Evolutionary conservation across 1,140 invertebrate species (phyloP), one percentile per base, ranked within the genome.

Genomic region (Drosophila lacertosa): DNA sequence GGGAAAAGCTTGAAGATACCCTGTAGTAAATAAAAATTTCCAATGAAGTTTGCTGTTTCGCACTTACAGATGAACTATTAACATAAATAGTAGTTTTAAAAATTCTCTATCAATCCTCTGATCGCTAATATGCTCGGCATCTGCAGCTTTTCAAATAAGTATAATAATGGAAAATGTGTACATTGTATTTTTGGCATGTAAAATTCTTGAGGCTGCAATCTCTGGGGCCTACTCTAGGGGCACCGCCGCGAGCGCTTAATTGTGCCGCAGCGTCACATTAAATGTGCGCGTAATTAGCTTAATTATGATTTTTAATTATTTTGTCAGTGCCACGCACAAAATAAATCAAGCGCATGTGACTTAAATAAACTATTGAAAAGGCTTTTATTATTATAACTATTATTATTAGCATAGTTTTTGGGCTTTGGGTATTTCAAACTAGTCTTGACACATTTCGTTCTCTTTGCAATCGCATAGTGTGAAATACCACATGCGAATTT

Each of bases 301-400:
- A 68, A 76, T 76, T 77, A 65, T 64, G 58, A 29, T 64, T 57
- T 68, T 69, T 60, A 69, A 64, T 69, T 74, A 69, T 77, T 64
- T 50, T 65, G 40, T 37, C 48, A 42, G 6, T 33, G 26, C 33
- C 40, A 54, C 35, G 66, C 66, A 70, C 58, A 59, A 48, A 37
- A 37, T 29, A 32, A 24, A 10, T 6, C 29, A 29, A 32, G 29
- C 16, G 54, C 18, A 50, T 71, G 53, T 60, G 26, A 40, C 29
- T 39, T 32, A 7, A 32, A 13, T 20, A 22, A 59, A 57, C 26
- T 39, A 18, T 64, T 45, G 33, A 58, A 53, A 33, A 45, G 26
- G 1, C 20, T 39, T 44, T 64, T 9, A 42, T 45, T 15, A 37
- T 13, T 22, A 16, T 64, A 5, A 42, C 35, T 15, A 37, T 13